These are phyloP conservation scores for Yponomeuta evonymella DNA, from an alignment of 2,888 invertebrate genomes.

Conservation along the genomic window DNA sequence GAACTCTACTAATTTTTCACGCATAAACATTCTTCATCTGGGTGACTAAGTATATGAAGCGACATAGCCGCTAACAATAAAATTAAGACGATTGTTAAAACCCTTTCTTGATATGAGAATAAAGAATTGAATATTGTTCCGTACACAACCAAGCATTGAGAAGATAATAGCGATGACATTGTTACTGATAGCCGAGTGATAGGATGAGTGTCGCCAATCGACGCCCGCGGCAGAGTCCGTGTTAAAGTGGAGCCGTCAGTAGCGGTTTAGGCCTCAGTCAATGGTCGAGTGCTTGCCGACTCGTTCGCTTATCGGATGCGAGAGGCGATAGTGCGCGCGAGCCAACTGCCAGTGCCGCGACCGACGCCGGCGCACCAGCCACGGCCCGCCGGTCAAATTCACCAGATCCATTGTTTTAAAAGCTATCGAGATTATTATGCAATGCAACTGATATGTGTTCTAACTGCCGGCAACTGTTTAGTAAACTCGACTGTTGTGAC, in stretches of 20 bases:
- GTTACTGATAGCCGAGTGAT: background rate
- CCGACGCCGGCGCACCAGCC: slow-evolving; percentile 48
- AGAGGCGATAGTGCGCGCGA: slow-evolving; percentile 58
- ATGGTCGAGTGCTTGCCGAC: slow-evolving; percentile 7
- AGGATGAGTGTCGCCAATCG: slow-evolving; percentile 13
- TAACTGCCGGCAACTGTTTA: slow-evolving; percentile 47
- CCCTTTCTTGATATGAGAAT: too few species aligned
- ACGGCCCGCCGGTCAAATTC: slow-evolving; percentile 26
- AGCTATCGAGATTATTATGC: slow-evolving; percentile 48
- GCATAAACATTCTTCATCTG: background rate
- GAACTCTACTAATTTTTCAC: background rate
- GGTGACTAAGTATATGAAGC: background rate
- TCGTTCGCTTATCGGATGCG: slow-evolving; percentile 49
- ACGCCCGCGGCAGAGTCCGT: background rate
- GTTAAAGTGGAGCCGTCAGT: background rate
- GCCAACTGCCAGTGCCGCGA: slow-evolving; percentile 53
- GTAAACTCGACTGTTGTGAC: slow-evolving; percentile 54
- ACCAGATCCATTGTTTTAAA: slow-evolving; percentile 33
- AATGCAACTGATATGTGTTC: slow-evolving; percentile 50
- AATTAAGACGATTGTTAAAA: background rate
- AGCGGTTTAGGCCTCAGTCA: background rate
- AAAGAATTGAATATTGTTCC: background rate
- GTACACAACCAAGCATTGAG: background rate
- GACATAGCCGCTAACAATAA: background rate
- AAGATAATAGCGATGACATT: background rate